Base-by-base conservation (phyloP, 1,140 invertebrate genomes). In the Periplaneta americana region DNA sequence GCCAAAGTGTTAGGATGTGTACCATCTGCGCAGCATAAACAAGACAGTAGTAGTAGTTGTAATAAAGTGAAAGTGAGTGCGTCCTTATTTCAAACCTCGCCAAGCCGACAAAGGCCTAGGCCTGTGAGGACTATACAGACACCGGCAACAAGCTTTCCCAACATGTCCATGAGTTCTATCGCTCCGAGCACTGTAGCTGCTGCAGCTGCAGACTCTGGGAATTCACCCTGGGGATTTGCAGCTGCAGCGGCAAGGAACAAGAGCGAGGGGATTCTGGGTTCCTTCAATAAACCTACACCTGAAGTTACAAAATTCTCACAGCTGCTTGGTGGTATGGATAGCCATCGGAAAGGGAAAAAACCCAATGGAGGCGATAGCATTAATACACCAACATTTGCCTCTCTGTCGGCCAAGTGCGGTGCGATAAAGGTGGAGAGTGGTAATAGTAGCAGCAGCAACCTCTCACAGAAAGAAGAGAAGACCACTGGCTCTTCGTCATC, bases 141-240 rank as follows among this genome's bases (percentile, higher is more conserved):
- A n/a, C 48, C 79, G 35, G 82, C 78, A 35, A 74, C 81, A 34
- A 83, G 75, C 80, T 28, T 82, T 77, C 83, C 84, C 39, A 83
- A 81, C 28, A 66, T 66, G 48, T 66, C 48, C 48, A 66, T 66
- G 48, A 66, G 48, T 66, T 66, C 48, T n/a, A n/a, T 66, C 28
- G 48, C 48, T 66, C 48, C 48, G 28, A 66, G 48, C 13, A 66
- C 48, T 13, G 48, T 66, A 66, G 48, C 48, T 66, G 48, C 48
- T 66, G 48, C 48, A 66, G 48, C 48, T 66, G 48, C 77, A 78
- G 33, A 78, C 28, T 78, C 77, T 28, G 77, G 80, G 17, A 75
- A 39, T 22, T 80, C 80, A 1, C 91, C 92, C 18, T 96, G 95
- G 95, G 95, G 94, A 0, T 96, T 96, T 87, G 94, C 95, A 1